Conservation (phyloP, 2,888 invertebrate genomes). For the Isoperla grammatica region DNA sequence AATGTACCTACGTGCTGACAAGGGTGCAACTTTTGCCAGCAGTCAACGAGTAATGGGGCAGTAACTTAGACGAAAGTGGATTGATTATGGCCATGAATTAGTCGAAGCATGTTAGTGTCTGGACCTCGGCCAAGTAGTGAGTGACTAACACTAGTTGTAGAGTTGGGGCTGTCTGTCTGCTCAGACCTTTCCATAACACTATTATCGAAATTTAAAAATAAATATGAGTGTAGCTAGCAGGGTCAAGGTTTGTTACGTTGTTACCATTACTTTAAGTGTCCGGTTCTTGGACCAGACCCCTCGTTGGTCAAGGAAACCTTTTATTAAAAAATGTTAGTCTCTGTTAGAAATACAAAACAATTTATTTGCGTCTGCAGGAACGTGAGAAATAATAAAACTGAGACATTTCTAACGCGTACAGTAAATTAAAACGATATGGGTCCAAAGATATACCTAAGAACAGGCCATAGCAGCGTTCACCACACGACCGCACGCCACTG, state of each 20-base stretch:
- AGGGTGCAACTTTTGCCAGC: too few species aligned
- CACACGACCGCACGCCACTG: too few species aligned
- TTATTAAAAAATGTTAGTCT: constrained; percentile 3
- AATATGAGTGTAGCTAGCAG: constrained; percentile 9
- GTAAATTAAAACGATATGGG: not conserved
- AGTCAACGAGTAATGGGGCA: constrained; percentile 6
- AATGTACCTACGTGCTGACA: too few species aligned
- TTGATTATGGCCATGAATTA: constrained; percentile 10
- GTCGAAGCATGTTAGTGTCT: constrained; percentile 1
- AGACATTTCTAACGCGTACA: not conserved
- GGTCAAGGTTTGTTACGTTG: constrained; percentile 7
- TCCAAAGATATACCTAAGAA: not conserved
- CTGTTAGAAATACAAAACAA: not conserved
- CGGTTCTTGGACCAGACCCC: constrained; percentile 3
- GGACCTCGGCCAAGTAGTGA: not conserved
- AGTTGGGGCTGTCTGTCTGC: constrained; percentile 1
- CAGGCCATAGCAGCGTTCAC: too few species aligned
- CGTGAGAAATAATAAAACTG: constrained; percentile 15
- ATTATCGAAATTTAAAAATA: constrained; percentile 1
- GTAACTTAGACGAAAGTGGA: constrained; percentile 11
- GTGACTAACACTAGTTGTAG: constrained; percentile 1
- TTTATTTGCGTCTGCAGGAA: not conserved
- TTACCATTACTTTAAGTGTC: constrained; percentile 12
- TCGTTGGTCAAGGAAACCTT: not conserved
- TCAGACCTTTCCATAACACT: not conserved